Evolutionary conservation across 2,888 invertebrate species (phyloP).

Genomic region (Eupithecia abbreviata): DNA sequence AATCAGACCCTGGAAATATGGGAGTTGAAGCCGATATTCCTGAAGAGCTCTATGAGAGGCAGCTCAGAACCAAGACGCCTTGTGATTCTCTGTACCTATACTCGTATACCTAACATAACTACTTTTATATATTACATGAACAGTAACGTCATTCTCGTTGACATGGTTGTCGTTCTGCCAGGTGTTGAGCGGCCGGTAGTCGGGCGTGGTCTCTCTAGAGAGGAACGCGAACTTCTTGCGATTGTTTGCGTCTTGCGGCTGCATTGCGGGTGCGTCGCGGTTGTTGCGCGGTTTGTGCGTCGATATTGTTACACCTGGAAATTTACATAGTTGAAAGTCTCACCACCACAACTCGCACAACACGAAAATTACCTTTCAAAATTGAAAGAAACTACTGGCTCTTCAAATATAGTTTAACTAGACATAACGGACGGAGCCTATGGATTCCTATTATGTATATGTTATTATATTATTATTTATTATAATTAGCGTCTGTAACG

Average conservation of each 20-base stretch:
- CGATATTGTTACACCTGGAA: slow-evolving; percentile 87
- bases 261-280: slow-evolving; percentile 80
- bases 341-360: too few relatives aligned
- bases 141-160: slow-evolving; percentile 51
- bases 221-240: slow-evolving; percentile 94
- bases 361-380: too few relatives aligned
- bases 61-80: too few relatives aligned
- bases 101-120: too few relatives aligned
- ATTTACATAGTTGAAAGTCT: background rate
- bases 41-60: background rate
- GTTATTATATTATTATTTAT: too few relatives aligned
- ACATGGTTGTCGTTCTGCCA: slow-evolving; percentile 70
- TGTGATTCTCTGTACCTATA: too few relatives aligned
- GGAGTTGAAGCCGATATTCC: background rate
- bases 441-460: too few relatives aligned
- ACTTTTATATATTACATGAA: background rate
- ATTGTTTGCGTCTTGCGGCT: slow-evolving; percentile 88
- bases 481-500: too few relatives aligned
- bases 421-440: too few relatives aligned
- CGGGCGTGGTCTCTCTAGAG: slow-evolving; percentile 92
- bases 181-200: slow-evolving; percentile 89
- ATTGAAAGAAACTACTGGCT: too few relatives aligned
- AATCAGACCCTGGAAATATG: too few relatives aligned
- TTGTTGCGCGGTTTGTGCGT: slow-evolving; percentile 87
- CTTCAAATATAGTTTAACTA: too few relatives aligned